Evolutionary conservation across 1,140 invertebrate species (phyloP).

Genomic region (Lordiphosa mommai): DNA sequence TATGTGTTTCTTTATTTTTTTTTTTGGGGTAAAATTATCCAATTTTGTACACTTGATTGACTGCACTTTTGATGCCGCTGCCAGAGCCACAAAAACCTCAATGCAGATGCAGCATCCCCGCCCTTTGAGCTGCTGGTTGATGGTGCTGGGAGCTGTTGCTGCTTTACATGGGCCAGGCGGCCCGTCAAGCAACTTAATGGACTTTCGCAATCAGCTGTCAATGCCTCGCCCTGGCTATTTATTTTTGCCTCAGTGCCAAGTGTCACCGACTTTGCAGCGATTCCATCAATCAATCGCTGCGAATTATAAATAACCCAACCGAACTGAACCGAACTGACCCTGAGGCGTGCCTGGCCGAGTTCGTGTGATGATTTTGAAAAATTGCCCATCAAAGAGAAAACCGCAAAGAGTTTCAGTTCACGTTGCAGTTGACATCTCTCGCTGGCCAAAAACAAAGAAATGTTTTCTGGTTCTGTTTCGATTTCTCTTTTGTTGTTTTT

Average conservation of each 20-base stretch:
- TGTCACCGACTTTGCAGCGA: slow-evolving; percentile 73
- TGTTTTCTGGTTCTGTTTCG: slow-evolving; percentile 34
- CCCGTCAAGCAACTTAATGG: slow-evolving; percentile 54
- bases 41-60: slow-evolving; percentile 71
- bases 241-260: slow-evolving; percentile 73
- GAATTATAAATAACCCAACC: slow-evolving; percentile 73
- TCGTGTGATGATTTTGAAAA: slow-evolving; percentile 64
- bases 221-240: slow-evolving; percentile 69
- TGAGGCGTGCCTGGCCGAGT: slow-evolving; percentile 25
- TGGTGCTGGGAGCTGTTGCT: not conserved
- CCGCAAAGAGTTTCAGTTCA: slow-evolving; percentile 55
- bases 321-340: slow-evolving; percentile 24
- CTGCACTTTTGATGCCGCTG: slow-evolving; percentile 64
- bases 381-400: slow-evolving; percentile 69
- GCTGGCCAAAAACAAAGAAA: slow-evolving; percentile 56
- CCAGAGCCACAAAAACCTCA: slow-evolving; percentile 37
- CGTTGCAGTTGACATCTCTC: slow-evolving; percentile 57
- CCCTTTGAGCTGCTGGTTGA: not conserved
- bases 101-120: slow-evolving; percentile 44
- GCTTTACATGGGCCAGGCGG: slow-evolving; percentile 18
- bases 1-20: slow-evolving; percentile 25
- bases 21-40: slow-evolving; percentile 49
- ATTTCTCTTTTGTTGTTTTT: slow-evolving; percentile 26
- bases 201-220: slow-evolving; percentile 76
- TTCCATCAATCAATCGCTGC: slow-evolving; percentile 72